Evolutionary conservation across 2,888 invertebrate genomes (phyloP), one percentile per base, ranked within the genome.

Genomic region (Pyrocoelia pectoralis): DNA sequence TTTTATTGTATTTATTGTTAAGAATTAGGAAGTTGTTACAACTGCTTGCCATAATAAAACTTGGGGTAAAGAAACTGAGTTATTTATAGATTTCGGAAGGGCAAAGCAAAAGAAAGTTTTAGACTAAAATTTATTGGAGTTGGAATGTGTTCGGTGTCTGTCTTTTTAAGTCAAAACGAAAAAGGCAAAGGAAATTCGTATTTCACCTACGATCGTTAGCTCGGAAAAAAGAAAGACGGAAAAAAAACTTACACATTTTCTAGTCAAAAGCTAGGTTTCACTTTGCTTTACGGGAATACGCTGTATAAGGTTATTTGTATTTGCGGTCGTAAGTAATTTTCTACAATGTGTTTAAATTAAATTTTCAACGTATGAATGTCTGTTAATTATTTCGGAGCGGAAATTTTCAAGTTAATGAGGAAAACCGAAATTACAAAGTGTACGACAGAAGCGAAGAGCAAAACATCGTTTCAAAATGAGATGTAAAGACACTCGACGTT

Each of bases 81-180:
- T 28, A 50, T 28, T 50, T 50, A 50, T 28, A 50, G 50, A 50
- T 50, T 24, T 24, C 50, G 50, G 50, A 50, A 50, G 24, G 50
- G n/a, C 28, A n/a, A 13, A 29, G 50, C 14, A 3, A 48, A 15
- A 33, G 50, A 28, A 24, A 50, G 50, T 17, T 24, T 50, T 50
- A 50, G 28, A 50, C 13, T 50, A 28, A 50, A 28, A 50, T 50
- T 50, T 50, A 50, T 50, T 19, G 24, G 24, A 50, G 24, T 24
- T 19, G 18, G 50, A 50, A 50, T 50, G 50, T 50, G 41, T 10
- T 50, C 12, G 28, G 8, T 24, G 50, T 50, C 50, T 13, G 10
- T 28, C 50, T 50, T 50, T 50, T 50, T 50, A 10, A 28, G 19
- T 43, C 15, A 43, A 43, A 43, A 19, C 12, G 18, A 50, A 28